Conservation (phyloP, 1,140 invertebrate genomes). For the Sesamia nonagrioides region DNA sequence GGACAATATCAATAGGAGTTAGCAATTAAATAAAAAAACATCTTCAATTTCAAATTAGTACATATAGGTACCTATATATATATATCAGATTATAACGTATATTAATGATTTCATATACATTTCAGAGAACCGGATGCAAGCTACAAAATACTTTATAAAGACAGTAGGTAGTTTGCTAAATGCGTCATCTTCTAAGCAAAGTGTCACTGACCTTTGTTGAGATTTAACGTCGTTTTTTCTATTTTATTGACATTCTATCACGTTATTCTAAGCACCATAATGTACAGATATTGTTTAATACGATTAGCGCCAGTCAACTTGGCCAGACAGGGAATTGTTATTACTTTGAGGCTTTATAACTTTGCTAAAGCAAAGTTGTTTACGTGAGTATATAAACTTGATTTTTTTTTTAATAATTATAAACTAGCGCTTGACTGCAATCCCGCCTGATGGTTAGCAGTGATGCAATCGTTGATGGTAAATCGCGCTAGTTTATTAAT, state of each 20-base stretch:
- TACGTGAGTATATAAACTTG: no score
- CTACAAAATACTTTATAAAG: slow-evolving; percentile 32
- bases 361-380: no score
- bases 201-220: slow-evolving; percentile 42
- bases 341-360: no score
- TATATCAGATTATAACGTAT: background rate
- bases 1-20: background rate
- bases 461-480: no score
- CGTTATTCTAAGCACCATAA: slow-evolving; percentile 14
- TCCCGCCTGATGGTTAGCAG: no score
- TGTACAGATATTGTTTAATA: background rate
- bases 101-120: slow-evolving; percentile 29
- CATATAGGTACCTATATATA: no score
- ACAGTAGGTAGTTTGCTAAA: slow-evolving; percentile 26
- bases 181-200: slow-evolving; percentile 9
- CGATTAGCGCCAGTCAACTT: no score
- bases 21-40: background rate
- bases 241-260: slow-evolving; percentile 40
- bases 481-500: no score
- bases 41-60: slow-evolving; percentile 2
- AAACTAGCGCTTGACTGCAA: no score
- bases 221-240: slow-evolving; percentile 30
- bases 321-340: no score
- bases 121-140: slow-evolving; percentile 29
- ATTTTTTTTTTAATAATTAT: no score